These are phyloP conservation scores for Collichthys lucidus DNA, from an alignment of 2,113 vertebrate genomes.

Conservation along the genomic window DNA sequence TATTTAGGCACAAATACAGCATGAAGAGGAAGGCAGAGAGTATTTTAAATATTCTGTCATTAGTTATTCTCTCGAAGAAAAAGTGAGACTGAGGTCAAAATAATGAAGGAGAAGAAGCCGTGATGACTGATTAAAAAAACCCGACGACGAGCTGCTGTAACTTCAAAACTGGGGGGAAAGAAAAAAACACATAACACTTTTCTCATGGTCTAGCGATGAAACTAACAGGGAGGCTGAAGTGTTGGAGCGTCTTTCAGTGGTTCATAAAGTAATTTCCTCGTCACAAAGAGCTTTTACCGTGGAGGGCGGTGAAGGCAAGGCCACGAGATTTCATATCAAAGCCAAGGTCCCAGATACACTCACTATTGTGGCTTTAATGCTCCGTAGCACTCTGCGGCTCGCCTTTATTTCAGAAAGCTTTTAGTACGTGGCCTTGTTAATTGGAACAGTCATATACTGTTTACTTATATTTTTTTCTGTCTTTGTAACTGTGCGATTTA, in stretches of 20 bases:
- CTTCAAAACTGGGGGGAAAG: slow-evolving; percentile 16
- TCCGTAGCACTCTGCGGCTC: slow-evolving; percentile 56
- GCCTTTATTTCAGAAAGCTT: slow-evolving; percentile 75
- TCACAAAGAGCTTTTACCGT: slow-evolving; percentile 83
- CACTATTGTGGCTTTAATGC: slow-evolving; percentile 74
- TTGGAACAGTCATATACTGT: slow-evolving; percentile 63
- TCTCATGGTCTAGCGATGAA: slow-evolving; percentile 65
- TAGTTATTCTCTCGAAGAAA: slow-evolving; percentile 25
- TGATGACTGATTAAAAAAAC: slow-evolving; percentile 26
- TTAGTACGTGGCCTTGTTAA: slow-evolving; percentile 73
- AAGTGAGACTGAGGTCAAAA: slow-evolving; percentile 50
- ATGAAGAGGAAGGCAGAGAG: background rate
- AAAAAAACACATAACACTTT: slow-evolving; percentile 9
- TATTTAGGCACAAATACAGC: slow-evolving; percentile 8
- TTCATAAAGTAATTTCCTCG: slow-evolving; percentile 83
- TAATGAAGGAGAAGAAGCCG: slow-evolving; percentile 45
- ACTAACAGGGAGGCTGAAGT: slow-evolving; percentile 66
- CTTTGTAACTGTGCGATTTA: slow-evolving; percentile 31
- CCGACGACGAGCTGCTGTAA: slow-evolving; percentile 45
- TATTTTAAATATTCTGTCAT: slow-evolving; percentile 16
- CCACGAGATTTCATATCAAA: slow-evolving; percentile 78
- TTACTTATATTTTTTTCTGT: slow-evolving; percentile 56
- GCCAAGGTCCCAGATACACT: slow-evolving; percentile 75
- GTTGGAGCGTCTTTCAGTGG: slow-evolving; percentile 77
- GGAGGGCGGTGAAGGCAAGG: slow-evolving; percentile 78